Conservation (phyloP, 2,888 invertebrate genomes). For the Aporophyla lueneburgensis region DNA sequence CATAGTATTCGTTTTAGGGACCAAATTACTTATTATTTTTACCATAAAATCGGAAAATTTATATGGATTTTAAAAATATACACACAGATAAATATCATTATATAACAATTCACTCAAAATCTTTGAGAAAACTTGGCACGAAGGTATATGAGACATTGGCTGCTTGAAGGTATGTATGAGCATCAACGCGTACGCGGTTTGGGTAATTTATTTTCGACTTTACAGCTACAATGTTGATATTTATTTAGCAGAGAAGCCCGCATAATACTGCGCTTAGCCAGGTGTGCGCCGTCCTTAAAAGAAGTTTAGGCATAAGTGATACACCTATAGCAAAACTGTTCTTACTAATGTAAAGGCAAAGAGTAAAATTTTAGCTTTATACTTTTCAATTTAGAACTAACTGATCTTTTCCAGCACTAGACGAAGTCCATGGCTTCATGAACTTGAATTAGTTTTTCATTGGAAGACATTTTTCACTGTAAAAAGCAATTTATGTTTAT, state of each 20-base stretch:
- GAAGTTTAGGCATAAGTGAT: conserved; percentile 18
- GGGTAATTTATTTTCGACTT: conserved; percentile 8
- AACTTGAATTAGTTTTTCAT: conserved; percentile 34
- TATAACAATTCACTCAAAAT: too few species aligned
- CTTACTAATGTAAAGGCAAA: conserved; percentile 12
- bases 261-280: background rate
- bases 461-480: conserved; percentile 27
- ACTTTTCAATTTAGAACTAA: conserved; percentile 40
- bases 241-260: background rate
- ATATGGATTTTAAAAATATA: too few species aligned
- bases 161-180: too few species aligned
- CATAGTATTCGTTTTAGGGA: too few species aligned
- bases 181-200: background rate
- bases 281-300: conserved; percentile 2
- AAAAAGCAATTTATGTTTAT: conserved; percentile 28
- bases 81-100: too few species aligned
- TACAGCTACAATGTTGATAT: conserved; percentile 1
- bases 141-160: too few species aligned
- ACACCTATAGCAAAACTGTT: background rate
- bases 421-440: conserved; percentile 34
- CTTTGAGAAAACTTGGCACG: too few species aligned
- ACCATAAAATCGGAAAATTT: too few species aligned
- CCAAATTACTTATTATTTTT: too few species aligned
- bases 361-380: conserved; percentile 19
- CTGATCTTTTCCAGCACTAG: conserved; percentile 38